Evolutionary conservation across 2,888 invertebrate species (phyloP).

Genomic region (Drosophila paucipuncta): DNA sequence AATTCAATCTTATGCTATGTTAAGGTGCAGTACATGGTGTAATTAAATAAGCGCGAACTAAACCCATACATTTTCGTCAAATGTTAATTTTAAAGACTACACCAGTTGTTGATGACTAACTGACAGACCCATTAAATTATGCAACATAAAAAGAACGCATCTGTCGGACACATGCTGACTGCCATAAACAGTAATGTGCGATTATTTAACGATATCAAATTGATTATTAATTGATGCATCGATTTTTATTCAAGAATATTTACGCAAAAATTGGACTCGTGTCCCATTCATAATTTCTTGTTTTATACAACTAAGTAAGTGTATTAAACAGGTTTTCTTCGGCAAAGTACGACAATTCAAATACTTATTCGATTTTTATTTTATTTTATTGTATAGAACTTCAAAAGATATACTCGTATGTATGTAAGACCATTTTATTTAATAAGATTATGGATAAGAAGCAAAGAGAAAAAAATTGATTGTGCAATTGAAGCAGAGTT

Average conservation of each 20-base stretch:
- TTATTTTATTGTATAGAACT: neutral
- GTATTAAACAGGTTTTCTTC: neutral
- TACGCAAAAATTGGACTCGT: neutral
- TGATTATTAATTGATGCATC: neutral
- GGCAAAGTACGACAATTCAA: neutral
- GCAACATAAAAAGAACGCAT: neutral
- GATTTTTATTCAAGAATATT: neutral
- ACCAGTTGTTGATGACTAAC: neutral
- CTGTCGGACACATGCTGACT: neutral
- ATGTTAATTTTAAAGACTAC: neutral
- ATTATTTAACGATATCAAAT: neutral
- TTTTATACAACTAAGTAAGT: neutral
- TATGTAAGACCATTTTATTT: neutral
- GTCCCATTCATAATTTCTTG: neutral
- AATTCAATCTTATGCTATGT: neutral
- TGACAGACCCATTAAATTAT: neutral
- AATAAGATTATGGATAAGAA: conserved; percentile 4
- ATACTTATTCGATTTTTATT: neutral
- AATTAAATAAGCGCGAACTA: conserved; percentile 6
- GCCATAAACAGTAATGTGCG: neutral
- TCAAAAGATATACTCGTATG: neutral
- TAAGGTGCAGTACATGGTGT: neutral
- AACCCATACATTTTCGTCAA: neutral
- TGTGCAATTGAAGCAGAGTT: neutral
- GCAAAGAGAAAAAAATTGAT: conserved; percentile 6